Base-by-base conservation (phyloP, 2,113 vertebrate species). In the Tor tambroides region DNA sequence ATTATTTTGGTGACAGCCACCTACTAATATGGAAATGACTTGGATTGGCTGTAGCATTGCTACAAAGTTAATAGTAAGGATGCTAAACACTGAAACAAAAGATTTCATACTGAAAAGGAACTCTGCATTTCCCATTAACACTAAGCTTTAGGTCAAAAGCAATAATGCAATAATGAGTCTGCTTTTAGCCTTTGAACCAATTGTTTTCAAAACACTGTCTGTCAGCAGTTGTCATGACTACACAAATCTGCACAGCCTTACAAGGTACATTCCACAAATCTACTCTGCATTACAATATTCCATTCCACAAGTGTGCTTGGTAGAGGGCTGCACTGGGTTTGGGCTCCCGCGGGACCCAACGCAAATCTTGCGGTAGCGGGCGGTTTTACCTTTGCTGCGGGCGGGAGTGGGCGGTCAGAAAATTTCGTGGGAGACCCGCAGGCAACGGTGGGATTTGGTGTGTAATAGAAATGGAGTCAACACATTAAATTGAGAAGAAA, bases 181-280 rank as follows among this genome's bases (percentile, higher is more conserved):
- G 10, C 10, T 71, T 71, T 6, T n/a, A n/a, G 21, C 38, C 35
- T 74, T 74, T 74, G 9, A 74, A 74, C 21, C 26, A n/a, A 21
- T 74, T 74, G 71, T 41, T 74, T 74, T 74, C 38, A 43, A 43
- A 74, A 74, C 21, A n/a, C 71, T 74, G 14, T 10, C 23, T 43
- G 71, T 43, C 23, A n/a, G 10, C 71, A 5, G 71, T 43, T 74
- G 38, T 74, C 71, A 74, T 74, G 71, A 15, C 38, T 74, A 43
- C 38, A 74, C 38, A 74, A 74, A 74, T 74, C 21, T 74, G 71
- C 10, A 23, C 71, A 74, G 5, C 71, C 71, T 41, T n/a, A 74
- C 8, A n/a, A 74, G 4, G 21, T 74, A 74, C 43, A 12, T n/a
- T 41, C 21, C 21, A 74, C 35, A 72, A 38, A 74, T 74, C 35